These are phyloP conservation scores for Coelopa pilipes DNA, from an alignment of 2,888 invertebrate species.

Conservation along the genomic window DNA sequence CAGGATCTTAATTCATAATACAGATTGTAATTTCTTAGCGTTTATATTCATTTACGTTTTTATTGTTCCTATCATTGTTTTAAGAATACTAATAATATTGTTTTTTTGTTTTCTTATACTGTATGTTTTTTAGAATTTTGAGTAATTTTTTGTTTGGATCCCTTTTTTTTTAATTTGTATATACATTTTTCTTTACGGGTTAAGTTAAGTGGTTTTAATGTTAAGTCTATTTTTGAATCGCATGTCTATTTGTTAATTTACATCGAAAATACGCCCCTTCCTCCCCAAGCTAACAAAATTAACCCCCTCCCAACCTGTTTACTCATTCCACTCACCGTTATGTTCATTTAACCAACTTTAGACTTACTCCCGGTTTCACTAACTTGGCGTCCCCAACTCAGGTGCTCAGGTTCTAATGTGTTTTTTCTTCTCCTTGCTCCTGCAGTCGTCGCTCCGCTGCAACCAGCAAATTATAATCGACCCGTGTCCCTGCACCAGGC, in stretches of 20 bases:
- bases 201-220: background rate
- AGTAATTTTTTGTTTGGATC: background rate
- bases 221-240: background rate
- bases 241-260: background rate
- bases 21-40: too few relatives aligned
- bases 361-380: background rate
- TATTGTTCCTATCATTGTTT: too few relatives aligned
- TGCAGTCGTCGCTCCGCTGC: constrained; percentile 66
- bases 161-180: background rate
- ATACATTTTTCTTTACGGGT: background rate
- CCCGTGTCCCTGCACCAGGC: constrained; percentile 65
- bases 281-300: constrained; percentile 3
- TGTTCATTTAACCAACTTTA: too few relatives aligned
- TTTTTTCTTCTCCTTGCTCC: constrained; percentile 2
- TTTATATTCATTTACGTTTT: too few relatives aligned
- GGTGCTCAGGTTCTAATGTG: background rate
- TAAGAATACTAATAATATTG: too few relatives aligned
- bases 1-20: too few relatives aligned
- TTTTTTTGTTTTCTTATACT: too few relatives aligned
- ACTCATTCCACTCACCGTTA: background rate
- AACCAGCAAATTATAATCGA: constrained; percentile 67
- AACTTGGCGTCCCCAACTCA: background rate
- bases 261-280: background rate
- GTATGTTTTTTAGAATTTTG: background rate
- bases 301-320: background rate